Evolutionary conservation across 2,113 vertebrate species (phyloP).

Genomic region (Boulengeromyrus knoepffleri): DNA sequence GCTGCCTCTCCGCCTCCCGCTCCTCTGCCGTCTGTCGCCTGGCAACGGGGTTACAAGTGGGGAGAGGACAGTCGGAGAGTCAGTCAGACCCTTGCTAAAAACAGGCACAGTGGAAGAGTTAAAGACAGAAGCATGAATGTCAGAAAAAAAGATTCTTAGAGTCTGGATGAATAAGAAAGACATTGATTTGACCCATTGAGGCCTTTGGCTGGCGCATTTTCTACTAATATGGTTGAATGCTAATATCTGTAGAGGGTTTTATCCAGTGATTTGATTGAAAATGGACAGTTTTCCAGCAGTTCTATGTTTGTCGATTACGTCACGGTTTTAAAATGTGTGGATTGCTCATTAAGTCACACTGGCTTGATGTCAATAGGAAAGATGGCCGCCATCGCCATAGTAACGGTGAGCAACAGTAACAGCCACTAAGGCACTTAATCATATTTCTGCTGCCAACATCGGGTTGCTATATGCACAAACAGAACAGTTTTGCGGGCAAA

Average conservation of each 20-base stretch:
- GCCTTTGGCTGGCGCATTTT: neutral
- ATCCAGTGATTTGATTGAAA: neutral
- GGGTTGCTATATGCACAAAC: neutral
- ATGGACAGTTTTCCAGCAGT: neutral
- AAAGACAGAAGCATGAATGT: neutral
- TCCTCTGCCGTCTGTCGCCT: conserved; percentile 85
- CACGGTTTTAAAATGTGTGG: neutral
- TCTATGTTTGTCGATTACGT: neutral
- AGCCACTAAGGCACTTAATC: neutral
- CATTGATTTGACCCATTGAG: neutral
- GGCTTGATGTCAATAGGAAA: neutral
- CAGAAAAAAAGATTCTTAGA: neutral
- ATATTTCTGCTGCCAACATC: neutral
- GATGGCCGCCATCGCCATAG: neutral
- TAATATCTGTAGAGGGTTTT: neutral
- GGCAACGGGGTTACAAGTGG: conserved; percentile 21
- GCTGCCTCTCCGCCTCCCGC: conserved; percentile 79
- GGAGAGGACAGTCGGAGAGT: neutral
- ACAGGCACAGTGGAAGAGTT: neutral
- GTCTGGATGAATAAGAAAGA: neutral
- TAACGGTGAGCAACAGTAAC: neutral
- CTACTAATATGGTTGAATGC: neutral
- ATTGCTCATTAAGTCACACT: neutral
- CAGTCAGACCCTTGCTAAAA: neutral
- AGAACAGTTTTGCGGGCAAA: neutral